phyloP scores from a whole-genome alignment of 1,140 invertebrate species.

The Scaptodrosophila lebanonensis region DNA sequence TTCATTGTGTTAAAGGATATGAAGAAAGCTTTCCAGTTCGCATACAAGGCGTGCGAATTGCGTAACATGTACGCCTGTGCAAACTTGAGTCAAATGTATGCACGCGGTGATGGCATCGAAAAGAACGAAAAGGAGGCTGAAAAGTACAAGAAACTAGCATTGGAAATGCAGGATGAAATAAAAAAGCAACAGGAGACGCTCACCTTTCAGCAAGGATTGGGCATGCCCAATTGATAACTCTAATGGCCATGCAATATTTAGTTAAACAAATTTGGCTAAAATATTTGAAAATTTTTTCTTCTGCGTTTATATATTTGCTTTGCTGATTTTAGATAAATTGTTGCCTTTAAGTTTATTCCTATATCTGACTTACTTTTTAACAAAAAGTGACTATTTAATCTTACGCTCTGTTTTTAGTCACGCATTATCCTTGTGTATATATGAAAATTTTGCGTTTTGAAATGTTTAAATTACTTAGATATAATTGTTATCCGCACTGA shows the following conservation, averaged over 20 bases:
- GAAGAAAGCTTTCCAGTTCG: constrained; percentile 86
- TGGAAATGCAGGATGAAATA: constrained; percentile 83
- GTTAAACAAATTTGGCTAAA: too few relatives aligned
- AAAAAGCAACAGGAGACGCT: constrained; percentile 80
- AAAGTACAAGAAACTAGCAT: constrained; percentile 83
- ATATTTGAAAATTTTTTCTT: too few relatives aligned
- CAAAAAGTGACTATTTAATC: too few relatives aligned
- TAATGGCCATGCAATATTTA: neutral
- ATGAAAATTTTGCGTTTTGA: too few relatives aligned
- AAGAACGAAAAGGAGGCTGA: constrained; percentile 85
- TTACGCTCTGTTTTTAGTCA: too few relatives aligned
- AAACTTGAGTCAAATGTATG: constrained; percentile 87
- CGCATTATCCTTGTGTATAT: too few relatives aligned
- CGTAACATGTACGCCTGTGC: constrained; percentile 90
- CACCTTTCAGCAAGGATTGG: constrained; percentile 83
- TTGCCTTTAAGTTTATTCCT: too few relatives aligned
- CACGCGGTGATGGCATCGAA: constrained; percentile 84
- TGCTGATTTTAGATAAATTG: too few relatives aligned
- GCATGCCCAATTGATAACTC: constrained; percentile 56
- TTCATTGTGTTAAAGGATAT: constrained; percentile 84
- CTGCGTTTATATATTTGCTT: too few relatives aligned
- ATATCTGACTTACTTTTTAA: too few relatives aligned
- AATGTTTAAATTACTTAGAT: too few relatives aligned
- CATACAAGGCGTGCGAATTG: constrained; percentile 86
- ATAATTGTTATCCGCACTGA: too few relatives aligned